Base-by-base conservation (phyloP, 2,113 vertebrate species). In the Menidia beryllina region DNA sequence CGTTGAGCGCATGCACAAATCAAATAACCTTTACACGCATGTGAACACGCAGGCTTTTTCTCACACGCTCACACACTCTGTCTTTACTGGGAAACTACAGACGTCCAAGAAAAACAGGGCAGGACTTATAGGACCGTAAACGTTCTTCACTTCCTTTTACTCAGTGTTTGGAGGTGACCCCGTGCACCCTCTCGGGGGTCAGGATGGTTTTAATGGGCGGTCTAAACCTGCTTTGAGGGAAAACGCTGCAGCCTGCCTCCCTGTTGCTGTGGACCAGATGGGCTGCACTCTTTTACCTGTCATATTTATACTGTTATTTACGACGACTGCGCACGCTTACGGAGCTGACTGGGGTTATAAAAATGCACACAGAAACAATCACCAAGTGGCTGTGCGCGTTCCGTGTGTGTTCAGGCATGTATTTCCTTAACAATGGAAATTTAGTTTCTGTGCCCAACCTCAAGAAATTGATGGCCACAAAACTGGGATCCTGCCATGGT, bases 371-470 rank as follows among this genome's bases (percentile, higher is more conserved):
- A 75, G 43, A 75, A 84, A 81, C 17, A 2, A 38, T 69, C 38
- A 62, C 43, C 52, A 47, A 49, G 52, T n/a, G 45, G 52, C 49
- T 47, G 39, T 36, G 60, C 41, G 30, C 39, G n/a, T n/a, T n/a
- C n/a, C n/a, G 62, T 77, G 69, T 77, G 58, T 75, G 43, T 70
- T 52, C 63, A 74, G 68, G 73, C 86, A 81, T 79, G 72, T 51
- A 73, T 79, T 89, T 88, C 77, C 77, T 86, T 86, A 88, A 86
- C 79, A 87, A 89, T 90, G 91, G 88, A 91, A 89, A 91, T 77
- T 89, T 88, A 1, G 67, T 70, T 87, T 86, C 68, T 57, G 56
- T 74, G 85, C 82, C 83, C 78, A 72, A 85, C 86, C 89, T 83
- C 83, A 87, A 83, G 76, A 84, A 86, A 91, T 53, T 72, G 85